phyloP scores from a whole-genome alignment of 1,140 invertebrate species.

The Globodera ellingtonae region DNA sequence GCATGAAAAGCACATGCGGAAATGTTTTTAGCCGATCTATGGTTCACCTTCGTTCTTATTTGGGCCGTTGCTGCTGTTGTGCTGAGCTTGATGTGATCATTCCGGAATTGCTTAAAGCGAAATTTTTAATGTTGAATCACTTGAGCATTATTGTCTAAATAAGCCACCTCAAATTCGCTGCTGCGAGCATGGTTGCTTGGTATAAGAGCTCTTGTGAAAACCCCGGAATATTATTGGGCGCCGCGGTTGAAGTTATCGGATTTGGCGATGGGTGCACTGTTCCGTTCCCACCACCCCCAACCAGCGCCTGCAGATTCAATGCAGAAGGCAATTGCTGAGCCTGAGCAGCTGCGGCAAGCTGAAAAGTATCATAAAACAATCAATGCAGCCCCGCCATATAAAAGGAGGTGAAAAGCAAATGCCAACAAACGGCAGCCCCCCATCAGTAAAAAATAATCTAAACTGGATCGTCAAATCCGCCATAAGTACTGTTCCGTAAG shows the following conservation, averaged over 20 bases:
- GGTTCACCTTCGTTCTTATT: background rate
- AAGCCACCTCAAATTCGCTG: slow-evolving; percentile 15
- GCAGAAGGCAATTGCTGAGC: slow-evolving; percentile 9
- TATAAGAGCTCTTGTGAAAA: slow-evolving; percentile 15
- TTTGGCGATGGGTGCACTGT: slow-evolving; percentile 7
- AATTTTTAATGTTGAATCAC: no score
- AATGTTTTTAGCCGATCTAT: no score
- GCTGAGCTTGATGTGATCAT: background rate
- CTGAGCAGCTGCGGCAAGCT: slow-evolving; percentile 27
- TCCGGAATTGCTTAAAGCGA: background rate
- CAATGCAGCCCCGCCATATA: background rate
- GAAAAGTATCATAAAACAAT: background rate
- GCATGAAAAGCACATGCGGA: no score
- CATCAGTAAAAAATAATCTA: background rate
- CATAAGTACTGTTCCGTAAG: background rate
- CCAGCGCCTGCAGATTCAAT: slow-evolving; percentile 16
- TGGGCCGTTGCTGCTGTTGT: background rate
- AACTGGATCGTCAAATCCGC: background rate
- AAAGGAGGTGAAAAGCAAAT: background rate
- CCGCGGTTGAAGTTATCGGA: background rate
- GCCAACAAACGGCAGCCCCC: no score
- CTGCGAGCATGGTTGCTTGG: slow-evolving; percentile 15
- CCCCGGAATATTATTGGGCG: background rate
- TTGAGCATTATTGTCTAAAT: background rate
- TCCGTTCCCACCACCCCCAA: slow-evolving; percentile 11